Conservation (phyloP, 2,888 invertebrate genomes). For the Cephus rjabovi region DNA sequence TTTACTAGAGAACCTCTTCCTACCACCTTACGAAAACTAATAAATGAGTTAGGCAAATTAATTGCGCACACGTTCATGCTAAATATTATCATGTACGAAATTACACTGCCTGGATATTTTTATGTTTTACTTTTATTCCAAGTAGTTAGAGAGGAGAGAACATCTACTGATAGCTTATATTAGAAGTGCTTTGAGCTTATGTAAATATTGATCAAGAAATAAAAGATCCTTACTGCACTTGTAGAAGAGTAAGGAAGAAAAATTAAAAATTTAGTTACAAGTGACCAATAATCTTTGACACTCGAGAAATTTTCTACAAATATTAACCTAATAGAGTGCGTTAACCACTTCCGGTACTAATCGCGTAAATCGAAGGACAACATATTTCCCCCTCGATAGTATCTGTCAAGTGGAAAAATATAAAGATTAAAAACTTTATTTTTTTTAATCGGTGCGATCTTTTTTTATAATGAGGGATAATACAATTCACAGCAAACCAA, state of each 20-base stretch:
- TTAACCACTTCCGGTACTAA: not conserved
- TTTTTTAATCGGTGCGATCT: constrained; percentile 5
- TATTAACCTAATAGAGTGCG: too few species aligned
- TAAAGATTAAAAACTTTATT: not conserved
- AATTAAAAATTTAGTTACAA: not conserved
- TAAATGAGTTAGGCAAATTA: not conserved
- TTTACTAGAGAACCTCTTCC: not conserved
- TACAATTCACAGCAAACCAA: not conserved
- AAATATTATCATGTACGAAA: not conserved
- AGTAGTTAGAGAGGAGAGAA: not conserved
- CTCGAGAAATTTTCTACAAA: not conserved
- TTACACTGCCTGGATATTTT: not conserved
- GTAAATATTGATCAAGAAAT: not conserved
- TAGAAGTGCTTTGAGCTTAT: not conserved
- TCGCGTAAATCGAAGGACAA: not conserved
- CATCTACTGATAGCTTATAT: not conserved
- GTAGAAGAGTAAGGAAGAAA: not conserved
- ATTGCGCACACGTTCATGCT: not conserved
- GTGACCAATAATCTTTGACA: not conserved
- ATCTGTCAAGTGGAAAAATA: not conserved
- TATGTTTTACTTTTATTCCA: not conserved
- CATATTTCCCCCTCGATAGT: not conserved
- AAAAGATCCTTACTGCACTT: not conserved
- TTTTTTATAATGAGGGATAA: constrained; percentile 12
- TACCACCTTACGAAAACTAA: not conserved